A percentile compares a stretch with the other conserved stretches of the same genome.
Conservation (phyloP, 2,888 invertebrate genomes). For the Cepaea hortensis region DNA sequence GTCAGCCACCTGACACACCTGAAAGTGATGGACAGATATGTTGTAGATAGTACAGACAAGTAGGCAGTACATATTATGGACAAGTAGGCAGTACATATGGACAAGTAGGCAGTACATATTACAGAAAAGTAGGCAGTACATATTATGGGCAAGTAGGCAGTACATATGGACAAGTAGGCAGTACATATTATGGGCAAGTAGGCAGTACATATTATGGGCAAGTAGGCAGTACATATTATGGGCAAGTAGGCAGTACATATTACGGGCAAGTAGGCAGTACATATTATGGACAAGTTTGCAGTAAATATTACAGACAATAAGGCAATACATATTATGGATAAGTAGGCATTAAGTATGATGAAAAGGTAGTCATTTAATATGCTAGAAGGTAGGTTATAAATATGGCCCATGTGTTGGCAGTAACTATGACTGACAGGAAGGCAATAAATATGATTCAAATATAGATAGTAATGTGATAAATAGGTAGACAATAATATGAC, state of each 20-base stretch:
- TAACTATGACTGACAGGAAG: no score
- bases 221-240: no score
- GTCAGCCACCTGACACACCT: slow-evolving; percentile 81
- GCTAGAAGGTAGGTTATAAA: no score
- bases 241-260: not conserved
- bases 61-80: not conserved
- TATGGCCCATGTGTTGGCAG: no score
- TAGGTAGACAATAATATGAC: not conserved
- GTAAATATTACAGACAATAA: no score
- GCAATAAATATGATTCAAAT: not conserved
- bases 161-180: no score
- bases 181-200: no score
- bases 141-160: not conserved
- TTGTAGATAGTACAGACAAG: not conserved
- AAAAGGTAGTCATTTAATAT: no score
- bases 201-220: no score
- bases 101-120: not conserved
- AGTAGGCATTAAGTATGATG: no score
- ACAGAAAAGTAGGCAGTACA: not conserved
- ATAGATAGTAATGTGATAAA: no score
- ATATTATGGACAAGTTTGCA: not conserved
- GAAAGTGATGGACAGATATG: slow-evolving; percentile 54
- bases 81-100: not conserved
- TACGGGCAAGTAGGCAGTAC: not conserved
- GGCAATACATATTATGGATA: not conserved